Percentiles rank a stretch among this genome's conserved stretches.
phyloP scores from a whole-genome alignment of 2,888 invertebrate species.

The Dioctria linearis region DNA sequence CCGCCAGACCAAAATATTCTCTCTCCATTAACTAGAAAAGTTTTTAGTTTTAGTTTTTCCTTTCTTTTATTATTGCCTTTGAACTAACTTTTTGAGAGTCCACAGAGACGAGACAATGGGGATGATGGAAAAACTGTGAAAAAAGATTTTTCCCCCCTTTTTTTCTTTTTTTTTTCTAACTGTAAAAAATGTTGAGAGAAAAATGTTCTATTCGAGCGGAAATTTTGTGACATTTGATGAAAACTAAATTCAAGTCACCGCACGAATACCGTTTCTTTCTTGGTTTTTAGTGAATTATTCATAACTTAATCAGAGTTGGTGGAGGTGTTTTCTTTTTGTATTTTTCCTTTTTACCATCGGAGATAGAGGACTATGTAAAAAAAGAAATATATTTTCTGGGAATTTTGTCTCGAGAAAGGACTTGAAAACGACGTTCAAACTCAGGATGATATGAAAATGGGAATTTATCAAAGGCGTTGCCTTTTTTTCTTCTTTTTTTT shows the following conservation, averaged over 20 bases:
- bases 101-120: neutral
- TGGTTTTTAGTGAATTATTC: slow-evolving; percentile 30
- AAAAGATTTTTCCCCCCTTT: no score
- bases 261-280: neutral
- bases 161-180: no score
- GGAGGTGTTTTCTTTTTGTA: neutral
- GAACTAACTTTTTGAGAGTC: neutral
- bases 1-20: slow-evolving; percentile 25
- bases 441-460: no score
- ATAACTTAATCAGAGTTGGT: slow-evolving; percentile 39
- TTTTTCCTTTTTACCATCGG: neutral
- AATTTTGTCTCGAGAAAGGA: neutral
- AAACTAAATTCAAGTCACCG: neutral
- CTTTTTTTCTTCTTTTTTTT: no score
- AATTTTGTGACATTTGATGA: slow-evolving; percentile 2
- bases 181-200: slow-evolving; percentile 8
- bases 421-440: no score
- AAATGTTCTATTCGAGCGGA: neutral
- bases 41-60: neutral
- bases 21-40: slow-evolving; percentile 39
- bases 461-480: no score
- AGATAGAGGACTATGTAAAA: neutral
- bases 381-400: neutral
- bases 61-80: neutral
- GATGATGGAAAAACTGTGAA: slow-evolving; percentile 3